Conservation (phyloP, 1,140 invertebrate species). For the Heliconius hewitsoni region DNA sequence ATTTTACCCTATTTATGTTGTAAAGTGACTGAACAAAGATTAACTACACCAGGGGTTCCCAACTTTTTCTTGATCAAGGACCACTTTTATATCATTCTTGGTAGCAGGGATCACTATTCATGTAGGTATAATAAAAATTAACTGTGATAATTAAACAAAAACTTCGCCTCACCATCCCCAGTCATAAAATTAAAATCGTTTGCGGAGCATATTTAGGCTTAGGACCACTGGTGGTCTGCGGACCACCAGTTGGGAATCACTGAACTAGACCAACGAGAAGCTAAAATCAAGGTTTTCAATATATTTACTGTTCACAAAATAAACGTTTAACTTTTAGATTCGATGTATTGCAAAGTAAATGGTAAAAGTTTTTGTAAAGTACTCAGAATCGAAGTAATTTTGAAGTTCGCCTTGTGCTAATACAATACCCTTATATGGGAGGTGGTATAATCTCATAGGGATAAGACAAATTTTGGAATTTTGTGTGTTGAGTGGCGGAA, state of each 20-base stretch:
- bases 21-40: conserved; percentile 1
- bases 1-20: neutral
- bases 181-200: too few species aligned
- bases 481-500: too few species aligned
- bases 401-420: conserved; percentile 47
- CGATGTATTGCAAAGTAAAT: conserved; percentile 48
- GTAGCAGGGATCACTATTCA: too few species aligned
- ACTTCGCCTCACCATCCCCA: too few species aligned
- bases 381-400: conserved; percentile 65
- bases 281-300: conserved; percentile 6
- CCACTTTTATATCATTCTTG: too few species aligned
- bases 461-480: neutral
- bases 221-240: too few species aligned
- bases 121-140: too few species aligned
- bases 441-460: neutral
- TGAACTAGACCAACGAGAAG: neutral
- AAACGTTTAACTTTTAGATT: conserved; percentile 31
- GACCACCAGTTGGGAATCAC: too few species aligned
- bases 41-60: neutral
- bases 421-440: conserved; percentile 11
- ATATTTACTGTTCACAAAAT: conserved; percentile 31
- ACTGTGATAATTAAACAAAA: too few species aligned
- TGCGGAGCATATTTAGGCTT: too few species aligned
- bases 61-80: too few species aligned
- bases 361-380: conserved; percentile 57